Conservation (phyloP, 2,888 invertebrate genomes). For the Lepeophtheirus nordmannii region DNA sequence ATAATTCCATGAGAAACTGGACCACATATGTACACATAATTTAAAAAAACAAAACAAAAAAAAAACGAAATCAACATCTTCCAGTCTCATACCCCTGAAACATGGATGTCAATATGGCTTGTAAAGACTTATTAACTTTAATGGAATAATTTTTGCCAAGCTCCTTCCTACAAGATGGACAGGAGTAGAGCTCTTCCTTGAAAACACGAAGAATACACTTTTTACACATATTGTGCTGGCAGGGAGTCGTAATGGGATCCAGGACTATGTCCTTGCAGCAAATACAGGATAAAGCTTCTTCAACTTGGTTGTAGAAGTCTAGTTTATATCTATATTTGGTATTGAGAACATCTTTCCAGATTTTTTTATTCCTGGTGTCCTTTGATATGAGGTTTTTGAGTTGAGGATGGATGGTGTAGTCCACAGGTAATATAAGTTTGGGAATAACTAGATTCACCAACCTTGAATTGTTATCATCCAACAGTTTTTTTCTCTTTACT, state of each 20-base stretch:
- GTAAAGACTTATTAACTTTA: slow-evolving; percentile 42
- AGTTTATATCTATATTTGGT: neutral
- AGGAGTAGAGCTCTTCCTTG: slow-evolving; percentile 44
- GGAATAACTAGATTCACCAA: neutral
- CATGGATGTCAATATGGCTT: slow-evolving; percentile 42
- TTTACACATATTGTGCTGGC: slow-evolving; percentile 59
- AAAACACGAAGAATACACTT: slow-evolving; percentile 52
- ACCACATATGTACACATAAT: too few species aligned
- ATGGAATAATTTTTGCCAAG: neutral
- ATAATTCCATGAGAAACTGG: too few species aligned
- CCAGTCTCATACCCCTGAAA: slow-evolving; percentile 52
- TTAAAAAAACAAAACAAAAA: too few species aligned
- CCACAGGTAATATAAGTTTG: neutral
- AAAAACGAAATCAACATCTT: slow-evolving; percentile 26
- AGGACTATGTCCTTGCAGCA: slow-evolving; percentile 59
- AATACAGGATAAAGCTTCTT: slow-evolving; percentile 54
- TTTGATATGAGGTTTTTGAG: neutral
- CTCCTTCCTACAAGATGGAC: neutral
- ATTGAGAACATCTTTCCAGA: neutral
- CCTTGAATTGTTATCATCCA: neutral
- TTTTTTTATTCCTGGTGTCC: neutral
- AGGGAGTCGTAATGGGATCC: slow-evolving; percentile 54
- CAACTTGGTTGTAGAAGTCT: slow-evolving; percentile 48
- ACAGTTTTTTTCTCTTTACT: too few species aligned
- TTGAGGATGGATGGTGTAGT: neutral